These are phyloP conservation scores for Patella vulgata DNA, from an alignment of 1,140 invertebrate genomes.

Conservation along the genomic window DNA sequence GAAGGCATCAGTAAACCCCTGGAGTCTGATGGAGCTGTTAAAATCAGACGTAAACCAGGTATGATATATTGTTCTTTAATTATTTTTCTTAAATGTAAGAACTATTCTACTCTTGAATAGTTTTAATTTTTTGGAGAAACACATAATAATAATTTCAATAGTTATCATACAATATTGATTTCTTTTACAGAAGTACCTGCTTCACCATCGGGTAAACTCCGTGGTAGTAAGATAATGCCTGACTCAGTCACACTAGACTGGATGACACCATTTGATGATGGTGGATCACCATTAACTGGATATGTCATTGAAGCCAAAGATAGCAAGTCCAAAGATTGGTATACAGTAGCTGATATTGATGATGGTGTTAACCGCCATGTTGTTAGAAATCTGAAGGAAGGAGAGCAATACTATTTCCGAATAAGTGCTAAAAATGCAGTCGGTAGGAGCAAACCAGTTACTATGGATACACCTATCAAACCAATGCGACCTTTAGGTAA, in stretches of 20 bases:
- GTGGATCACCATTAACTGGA: constrained; percentile 73
- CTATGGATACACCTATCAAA: constrained; percentile 87
- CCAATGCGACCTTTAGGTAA: constrained; percentile 93
- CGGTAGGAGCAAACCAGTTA: constrained; percentile 90
- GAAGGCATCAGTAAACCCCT: constrained; percentile 87
- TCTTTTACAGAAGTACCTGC: constrained; percentile 69
- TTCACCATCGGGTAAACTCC: constrained; percentile 87
- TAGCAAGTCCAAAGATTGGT: constrained; percentile 89
- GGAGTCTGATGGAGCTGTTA: constrained; percentile 60
- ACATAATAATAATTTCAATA: neutral
- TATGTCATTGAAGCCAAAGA: constrained; percentile 96
- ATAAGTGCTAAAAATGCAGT: constrained; percentile 97
- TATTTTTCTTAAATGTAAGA: no score
- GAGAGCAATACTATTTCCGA: constrained; percentile 93
- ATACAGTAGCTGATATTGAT: constrained; percentile 74
- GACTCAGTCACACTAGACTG: constrained; percentile 75
- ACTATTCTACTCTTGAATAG: no score
- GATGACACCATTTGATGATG: constrained; percentile 66
- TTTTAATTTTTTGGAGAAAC: no score
- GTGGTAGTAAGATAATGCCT: constrained; percentile 89
- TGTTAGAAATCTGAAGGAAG: constrained; percentile 59
- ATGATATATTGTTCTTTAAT: constrained; percentile 70
- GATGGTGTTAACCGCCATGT: constrained; percentile 36
- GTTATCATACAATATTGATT: constrained; percentile 1
- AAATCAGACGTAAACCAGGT: constrained; percentile 47